Base-by-base conservation (phyloP, 2,113 vertebrate genomes). In the Oncorhynchus mykiss region DNA sequence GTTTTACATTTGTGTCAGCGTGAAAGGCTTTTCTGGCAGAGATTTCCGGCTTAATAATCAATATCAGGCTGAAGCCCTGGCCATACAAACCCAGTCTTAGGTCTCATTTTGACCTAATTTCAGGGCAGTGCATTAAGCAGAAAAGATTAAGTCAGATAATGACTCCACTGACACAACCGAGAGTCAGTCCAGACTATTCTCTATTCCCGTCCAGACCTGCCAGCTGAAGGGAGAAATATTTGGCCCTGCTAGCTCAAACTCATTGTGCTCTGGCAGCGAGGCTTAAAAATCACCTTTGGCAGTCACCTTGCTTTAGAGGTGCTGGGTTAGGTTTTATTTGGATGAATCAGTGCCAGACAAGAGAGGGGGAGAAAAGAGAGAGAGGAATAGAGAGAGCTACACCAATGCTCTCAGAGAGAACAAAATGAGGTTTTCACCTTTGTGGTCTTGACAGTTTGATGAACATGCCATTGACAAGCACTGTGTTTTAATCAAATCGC, bases 271-370 rank as follows among this genome's bases (percentile, higher is more conserved):
- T 82, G 81, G 84, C 84, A 80, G 78, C 70, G 78, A 48, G 60
- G 66, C 67, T 85, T 77, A 85, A 84, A 86, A 80, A 82, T 88
- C 84, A 84, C 80, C 74, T 87, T 82, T 86, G 81, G 80, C 85
- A 83, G 80, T 82, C 85, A 86, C 86, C 84, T 88, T 87, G 81
- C 81, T 82, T 83, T 71, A 66, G 75, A 85, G 77, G 66, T 82
- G 78, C 73, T 68, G 67, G 3, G 72, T 72, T 81, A 39, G 74
- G 34, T 78, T 85, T 51, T 81, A 73, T 89, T 86, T 87, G 77
- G 82, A 82, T 76, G 78, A 74, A 84, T 84, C 77, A 70, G 59
- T 75, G 73, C 82, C 80, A 82, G 76, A 80, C 78, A 85, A 85
- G 65, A 72, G 70, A 34, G 66, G 67, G 22, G 22, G 48, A 64